A percentile compares a stretch with the other conserved stretches of the same genome.
phyloP scores from a whole-genome alignment of 2,797 vertebrate genomes.

The Mus minutoides region DNA sequence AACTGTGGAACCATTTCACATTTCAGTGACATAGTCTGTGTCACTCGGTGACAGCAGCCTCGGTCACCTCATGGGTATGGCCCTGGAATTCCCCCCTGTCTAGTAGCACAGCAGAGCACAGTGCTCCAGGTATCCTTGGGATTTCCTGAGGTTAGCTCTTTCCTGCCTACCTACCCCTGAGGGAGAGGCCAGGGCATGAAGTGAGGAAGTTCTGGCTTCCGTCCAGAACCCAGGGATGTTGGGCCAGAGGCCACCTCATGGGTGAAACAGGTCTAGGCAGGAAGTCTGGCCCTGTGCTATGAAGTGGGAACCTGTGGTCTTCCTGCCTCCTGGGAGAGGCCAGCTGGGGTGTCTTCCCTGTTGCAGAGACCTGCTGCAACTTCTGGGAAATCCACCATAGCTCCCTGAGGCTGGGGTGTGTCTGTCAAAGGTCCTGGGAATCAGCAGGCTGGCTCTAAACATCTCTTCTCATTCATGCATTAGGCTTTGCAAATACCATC shows the following conservation, averaged over 20 bases:
- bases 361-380: background rate
- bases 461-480: background rate
- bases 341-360: background rate
- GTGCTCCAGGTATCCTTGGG: background rate
- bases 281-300: background rate
- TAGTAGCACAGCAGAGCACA: background rate
- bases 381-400: background rate
- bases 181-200: background rate
- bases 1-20: background rate
- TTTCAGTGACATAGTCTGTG: background rate
- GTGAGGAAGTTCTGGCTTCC: too few relatives aligned
- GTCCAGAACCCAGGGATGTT: background rate
- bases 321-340: background rate
- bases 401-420: background rate
- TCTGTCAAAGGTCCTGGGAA: background rate
- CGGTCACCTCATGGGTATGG: background rate
- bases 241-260: background rate
- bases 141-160: background rate
- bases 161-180: background rate
- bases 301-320: background rate
- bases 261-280: background rate
- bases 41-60: background rate
- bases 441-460: background rate
- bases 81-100: background rate
- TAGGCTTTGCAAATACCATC: background rate